A percentile compares a stretch with the other conserved stretches of the same genome.
Conservation (phyloP, 2,888 invertebrate species). For the Drosophila cracens region DNA sequence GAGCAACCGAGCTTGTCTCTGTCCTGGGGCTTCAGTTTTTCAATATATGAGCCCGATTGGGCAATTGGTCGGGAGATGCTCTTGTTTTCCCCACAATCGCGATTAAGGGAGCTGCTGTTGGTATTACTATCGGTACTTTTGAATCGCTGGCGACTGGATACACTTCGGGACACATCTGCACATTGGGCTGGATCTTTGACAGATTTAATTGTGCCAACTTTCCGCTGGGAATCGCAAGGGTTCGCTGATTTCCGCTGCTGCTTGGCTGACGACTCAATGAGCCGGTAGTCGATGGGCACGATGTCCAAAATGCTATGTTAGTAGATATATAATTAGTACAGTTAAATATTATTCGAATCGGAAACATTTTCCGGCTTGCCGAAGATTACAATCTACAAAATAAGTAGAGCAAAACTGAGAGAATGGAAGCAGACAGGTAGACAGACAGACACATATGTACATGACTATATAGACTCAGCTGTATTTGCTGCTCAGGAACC, state of each 20-base stretch:
- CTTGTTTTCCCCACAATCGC: constrained; percentile 68
- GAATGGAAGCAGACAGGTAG: neutral
- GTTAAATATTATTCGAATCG: neutral
- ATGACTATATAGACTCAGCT: neutral
- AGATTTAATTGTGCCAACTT: constrained; percentile 73
- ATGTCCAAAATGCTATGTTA: constrained; percentile 82
- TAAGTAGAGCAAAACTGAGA: neutral
- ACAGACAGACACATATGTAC: neutral
- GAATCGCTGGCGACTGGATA: constrained; percentile 75
- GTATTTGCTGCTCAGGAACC: neutral
- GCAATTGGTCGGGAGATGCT: constrained; percentile 74
- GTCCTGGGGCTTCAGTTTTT: constrained; percentile 78
- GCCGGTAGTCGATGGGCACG: constrained; percentile 83
- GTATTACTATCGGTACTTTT: constrained; percentile 78
- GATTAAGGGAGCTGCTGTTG: constrained; percentile 70
- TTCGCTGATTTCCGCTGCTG: constrained; percentile 75
- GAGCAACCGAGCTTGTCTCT: constrained; percentile 25
- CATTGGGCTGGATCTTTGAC: constrained; percentile 79
- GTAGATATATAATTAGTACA: neutral
- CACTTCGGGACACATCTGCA: constrained; percentile 81
- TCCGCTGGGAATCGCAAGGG: constrained; percentile 71
- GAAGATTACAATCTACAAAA: neutral
- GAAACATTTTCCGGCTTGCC: neutral
- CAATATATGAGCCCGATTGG: constrained; percentile 82
- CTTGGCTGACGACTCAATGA: constrained; percentile 84